Conservation (phyloP, 30 jellyfish, hydroid and myxozoan genomes). For the Pseudorhiza aurosa region DNA sequence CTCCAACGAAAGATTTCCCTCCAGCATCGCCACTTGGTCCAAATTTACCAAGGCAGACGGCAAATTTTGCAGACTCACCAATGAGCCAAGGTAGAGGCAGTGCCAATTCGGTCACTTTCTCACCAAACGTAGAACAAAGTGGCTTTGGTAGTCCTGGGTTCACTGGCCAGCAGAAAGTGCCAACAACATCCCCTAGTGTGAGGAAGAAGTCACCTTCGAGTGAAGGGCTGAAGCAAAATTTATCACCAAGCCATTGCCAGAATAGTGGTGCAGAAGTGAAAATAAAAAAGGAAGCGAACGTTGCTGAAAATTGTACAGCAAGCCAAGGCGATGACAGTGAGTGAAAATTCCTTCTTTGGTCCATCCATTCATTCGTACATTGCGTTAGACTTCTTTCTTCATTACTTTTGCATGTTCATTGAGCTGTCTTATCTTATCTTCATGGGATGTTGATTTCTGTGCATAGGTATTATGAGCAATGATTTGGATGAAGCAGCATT, state of each 20-base stretch:
- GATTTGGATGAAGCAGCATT: constrained; percentile 9
- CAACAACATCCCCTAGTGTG: constrained; percentile 30
- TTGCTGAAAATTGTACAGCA: constrained; percentile 14
- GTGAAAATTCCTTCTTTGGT: too few relatives aligned
- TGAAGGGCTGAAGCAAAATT: constrained; percentile 17
- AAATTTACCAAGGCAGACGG: constrained; percentile 36
- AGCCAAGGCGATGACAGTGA: constrained; percentile 18
- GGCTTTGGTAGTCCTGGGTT: constrained; percentile 38
- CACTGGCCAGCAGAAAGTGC: constrained; percentile 29
- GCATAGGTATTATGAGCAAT: background rate
- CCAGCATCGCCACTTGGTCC: constrained; percentile 75
- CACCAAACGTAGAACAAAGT: constrained; percentile 55
- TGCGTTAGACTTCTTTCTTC: too few relatives aligned
- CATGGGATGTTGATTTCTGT: too few relatives aligned
- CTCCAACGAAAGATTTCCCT: constrained; percentile 67
- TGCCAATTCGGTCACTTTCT: constrained; percentile 78
- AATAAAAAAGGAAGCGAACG: constrained; percentile 32
- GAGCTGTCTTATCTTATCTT: too few relatives aligned
- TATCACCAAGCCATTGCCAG: constrained; percentile 10
- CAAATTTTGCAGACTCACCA: constrained; percentile 72
- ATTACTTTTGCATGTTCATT: too few relatives aligned
- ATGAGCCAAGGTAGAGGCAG: constrained; percentile 76
- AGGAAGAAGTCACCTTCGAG: constrained; percentile 39
- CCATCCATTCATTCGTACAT: too few relatives aligned
- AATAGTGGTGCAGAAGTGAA: constrained; percentile 38